These are phyloP conservation scores for Limanda limanda DNA, from an alignment of 2,113 vertebrate species.

Conservation along the genomic window DNA sequence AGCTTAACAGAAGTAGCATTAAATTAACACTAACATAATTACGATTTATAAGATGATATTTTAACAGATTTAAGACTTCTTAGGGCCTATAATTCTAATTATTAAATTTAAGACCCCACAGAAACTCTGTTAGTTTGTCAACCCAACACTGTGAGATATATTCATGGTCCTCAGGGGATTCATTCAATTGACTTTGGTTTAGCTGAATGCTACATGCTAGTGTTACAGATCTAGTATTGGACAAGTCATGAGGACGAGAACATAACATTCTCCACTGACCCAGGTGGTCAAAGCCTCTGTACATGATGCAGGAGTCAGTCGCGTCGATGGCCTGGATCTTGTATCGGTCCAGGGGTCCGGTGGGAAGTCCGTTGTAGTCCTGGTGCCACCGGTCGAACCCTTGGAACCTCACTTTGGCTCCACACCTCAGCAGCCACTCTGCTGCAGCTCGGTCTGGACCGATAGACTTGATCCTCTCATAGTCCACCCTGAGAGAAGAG, in stretches of 20 bases:
- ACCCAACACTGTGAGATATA: too few species aligned
- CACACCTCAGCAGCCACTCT: constrained; percentile 96
- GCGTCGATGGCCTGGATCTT: constrained; percentile 93
- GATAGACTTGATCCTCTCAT: constrained; percentile 88
- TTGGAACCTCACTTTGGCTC: constrained; percentile 88
- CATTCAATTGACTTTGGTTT: not conserved
- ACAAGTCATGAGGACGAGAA: constrained; percentile 8
- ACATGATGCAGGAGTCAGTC: constrained; percentile 96
- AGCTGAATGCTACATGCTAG: not conserved
- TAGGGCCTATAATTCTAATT: too few species aligned
- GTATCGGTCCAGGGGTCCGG: constrained; percentile 86
- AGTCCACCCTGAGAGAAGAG: constrained; percentile 87
- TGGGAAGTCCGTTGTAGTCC: constrained; percentile 93
- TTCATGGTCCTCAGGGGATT: too few species aligned
- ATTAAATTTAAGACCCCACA: too few species aligned
- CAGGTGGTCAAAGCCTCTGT: constrained; percentile 91
- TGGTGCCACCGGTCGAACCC: constrained; percentile 91
- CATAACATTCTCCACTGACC: constrained; percentile 78
- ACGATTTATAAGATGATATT: too few species aligned
- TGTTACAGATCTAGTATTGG: not conserved
- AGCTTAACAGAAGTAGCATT: too few species aligned
- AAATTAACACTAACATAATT: too few species aligned
- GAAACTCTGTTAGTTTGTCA: too few species aligned
- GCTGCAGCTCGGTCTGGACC: constrained; percentile 94
- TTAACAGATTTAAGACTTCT: too few species aligned